A percentile compares a stretch with the other conserved stretches of the same genome.
Evolutionary conservation across 2,888 invertebrate species (phyloP).

Genomic region (Lithophane semibrunnea): DNA sequence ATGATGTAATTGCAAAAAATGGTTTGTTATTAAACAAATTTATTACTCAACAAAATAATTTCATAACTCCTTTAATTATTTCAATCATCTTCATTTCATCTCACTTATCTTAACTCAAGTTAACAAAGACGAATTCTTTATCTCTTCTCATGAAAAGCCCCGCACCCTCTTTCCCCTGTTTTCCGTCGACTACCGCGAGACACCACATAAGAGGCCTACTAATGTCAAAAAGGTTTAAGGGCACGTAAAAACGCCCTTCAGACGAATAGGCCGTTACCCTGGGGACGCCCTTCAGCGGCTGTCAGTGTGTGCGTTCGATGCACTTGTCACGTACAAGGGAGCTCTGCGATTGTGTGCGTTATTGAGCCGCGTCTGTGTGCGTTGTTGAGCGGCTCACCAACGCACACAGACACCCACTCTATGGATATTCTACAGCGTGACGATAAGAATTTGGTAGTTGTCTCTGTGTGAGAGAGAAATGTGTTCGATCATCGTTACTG

Average conservation of each 20-base stretch:
- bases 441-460: constrained; percentile 30
- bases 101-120: not conserved
- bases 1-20: not conserved
- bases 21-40: constrained; percentile 8
- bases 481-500: constrained; percentile 39
- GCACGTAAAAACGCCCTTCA: constrained; percentile 71
- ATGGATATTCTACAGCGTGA: constrained; percentile 27
- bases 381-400: constrained; percentile 1
- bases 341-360: constrained; percentile 23
- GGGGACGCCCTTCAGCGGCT: constrained; percentile 61
- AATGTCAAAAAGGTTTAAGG: constrained; percentile 64
- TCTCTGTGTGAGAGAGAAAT: constrained; percentile 42
- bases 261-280: constrained; percentile 69
- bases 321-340: constrained; percentile 42
- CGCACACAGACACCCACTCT: constrained; percentile 18
- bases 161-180: not conserved
- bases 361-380: constrained; percentile 15
- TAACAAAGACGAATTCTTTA: not conserved
- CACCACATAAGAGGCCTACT: constrained; percentile 39
- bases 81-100: constrained; percentile 6
- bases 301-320: constrained; percentile 57
- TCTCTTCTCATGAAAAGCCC: not conserved
- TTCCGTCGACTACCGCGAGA: constrained; percentile 15
- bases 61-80: constrained; percentile 22
- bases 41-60: constrained; percentile 15